phyloP scores from a whole-genome alignment of 1,140 invertebrate species.

The Drosophila nannoptera region DNA sequence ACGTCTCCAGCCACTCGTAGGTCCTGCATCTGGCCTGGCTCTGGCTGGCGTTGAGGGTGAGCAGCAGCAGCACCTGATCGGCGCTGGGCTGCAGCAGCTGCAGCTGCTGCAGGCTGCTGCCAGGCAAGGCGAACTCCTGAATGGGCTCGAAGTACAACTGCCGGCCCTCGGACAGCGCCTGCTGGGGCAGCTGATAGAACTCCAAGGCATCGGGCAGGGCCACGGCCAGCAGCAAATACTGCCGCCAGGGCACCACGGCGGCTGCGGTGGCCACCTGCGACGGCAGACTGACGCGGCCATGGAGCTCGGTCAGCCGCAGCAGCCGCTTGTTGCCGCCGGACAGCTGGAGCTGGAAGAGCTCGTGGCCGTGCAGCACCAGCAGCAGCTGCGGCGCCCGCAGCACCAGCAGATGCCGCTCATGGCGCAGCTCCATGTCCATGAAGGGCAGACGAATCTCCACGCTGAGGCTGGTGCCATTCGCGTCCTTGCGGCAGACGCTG shows the following conservation, averaged over 20 bases:
- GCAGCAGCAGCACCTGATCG: constrained; percentile 57
- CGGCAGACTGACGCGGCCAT: constrained; percentile 33
- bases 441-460: constrained; percentile 67
- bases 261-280: constrained; percentile 31
- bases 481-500: constrained; percentile 41
- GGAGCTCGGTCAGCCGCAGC: constrained; percentile 49
- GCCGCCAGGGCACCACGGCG: constrained; percentile 55
- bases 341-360: constrained; percentile 59
- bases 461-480: constrained; percentile 42
- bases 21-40: constrained; percentile 55
- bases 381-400: constrained; percentile 50
- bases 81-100: constrained; percentile 53
- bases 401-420: constrained; percentile 49
- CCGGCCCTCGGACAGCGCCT: constrained; percentile 23
- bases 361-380: constrained; percentile 61
- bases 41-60: constrained; percentile 49
- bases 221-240: constrained; percentile 57
- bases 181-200: constrained; percentile 59
- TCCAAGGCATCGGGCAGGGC: constrained; percentile 57
- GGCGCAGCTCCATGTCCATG: constrained; percentile 61
- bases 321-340: constrained; percentile 50
- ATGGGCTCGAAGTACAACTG: constrained; percentile 53
- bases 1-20: constrained; percentile 69
- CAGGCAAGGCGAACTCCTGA: constrained; percentile 60
- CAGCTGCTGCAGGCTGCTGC: constrained; percentile 52